A percentile compares a stretch with the other conserved stretches of the same genome.
Evolutionary conservation across 2,888 invertebrate species (phyloP).

Genomic region (Eupithecia insigniata): DNA sequence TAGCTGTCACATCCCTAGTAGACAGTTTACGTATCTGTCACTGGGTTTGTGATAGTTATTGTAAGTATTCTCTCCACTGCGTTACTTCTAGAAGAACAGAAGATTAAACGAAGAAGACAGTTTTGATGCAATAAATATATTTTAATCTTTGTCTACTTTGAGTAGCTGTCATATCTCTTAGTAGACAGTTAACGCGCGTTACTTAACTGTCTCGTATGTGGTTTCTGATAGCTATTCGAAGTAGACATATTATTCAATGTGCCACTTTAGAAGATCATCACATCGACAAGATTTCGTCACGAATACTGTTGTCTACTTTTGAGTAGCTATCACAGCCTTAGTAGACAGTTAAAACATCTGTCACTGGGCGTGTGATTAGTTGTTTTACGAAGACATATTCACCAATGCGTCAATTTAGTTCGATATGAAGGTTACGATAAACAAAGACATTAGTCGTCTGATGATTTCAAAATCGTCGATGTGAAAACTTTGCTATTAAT

Average conservation of each 20-base stretch:
- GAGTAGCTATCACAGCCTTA: background rate
- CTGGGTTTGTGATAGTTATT: conserved; percentile 1
- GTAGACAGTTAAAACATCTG: too few relatives aligned
- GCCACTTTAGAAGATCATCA: too few relatives aligned
- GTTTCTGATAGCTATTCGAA: background rate
- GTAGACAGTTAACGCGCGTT: background rate
- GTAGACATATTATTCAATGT: background rate
- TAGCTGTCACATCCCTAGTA: background rate
- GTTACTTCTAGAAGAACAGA: background rate
- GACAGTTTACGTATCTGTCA: conserved; percentile 1
- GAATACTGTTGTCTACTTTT: background rate
- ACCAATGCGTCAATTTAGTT: background rate
- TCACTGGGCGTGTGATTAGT: conserved; percentile 5
- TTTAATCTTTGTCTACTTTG: background rate
- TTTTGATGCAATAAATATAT: too few relatives aligned
- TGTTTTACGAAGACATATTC: background rate
- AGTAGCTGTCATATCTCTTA: background rate
- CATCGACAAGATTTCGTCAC: too few relatives aligned
- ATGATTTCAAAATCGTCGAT: too few relatives aligned
- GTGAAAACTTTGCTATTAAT: too few relatives aligned
- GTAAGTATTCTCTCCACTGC: background rate
- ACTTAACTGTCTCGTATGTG: too few relatives aligned
- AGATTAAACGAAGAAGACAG: background rate
- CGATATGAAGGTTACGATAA: too few relatives aligned
- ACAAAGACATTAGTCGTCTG: too few relatives aligned